A percentile compares a stretch with the other conserved stretches of the same genome.
Conservation (phyloP, 2,888 invertebrate genomes). For the Bugula neritina region DNA sequence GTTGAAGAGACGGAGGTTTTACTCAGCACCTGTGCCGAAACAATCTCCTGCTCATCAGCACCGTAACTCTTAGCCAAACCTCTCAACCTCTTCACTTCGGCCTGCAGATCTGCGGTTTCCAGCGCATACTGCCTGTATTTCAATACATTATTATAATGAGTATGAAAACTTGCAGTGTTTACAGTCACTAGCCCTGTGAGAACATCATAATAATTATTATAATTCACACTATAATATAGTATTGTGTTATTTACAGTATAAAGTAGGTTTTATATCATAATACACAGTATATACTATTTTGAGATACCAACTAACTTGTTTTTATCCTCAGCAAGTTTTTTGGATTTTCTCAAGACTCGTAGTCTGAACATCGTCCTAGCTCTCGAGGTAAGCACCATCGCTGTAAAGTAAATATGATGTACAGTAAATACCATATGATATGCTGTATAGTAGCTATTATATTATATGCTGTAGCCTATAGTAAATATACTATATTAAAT, state of each 20-base stretch:
- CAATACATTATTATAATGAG: too few species aligned
- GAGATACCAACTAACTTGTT: slow-evolving; percentile 24
- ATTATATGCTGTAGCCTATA: too few species aligned
- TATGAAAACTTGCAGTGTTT: too few species aligned
- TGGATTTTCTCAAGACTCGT: slow-evolving; percentile 18
- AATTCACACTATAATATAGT: too few species aligned
- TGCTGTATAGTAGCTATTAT: too few species aligned
- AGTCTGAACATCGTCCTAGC: slow-evolving; percentile 24
- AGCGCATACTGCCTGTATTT: not conserved
- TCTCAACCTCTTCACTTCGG: slow-evolving; percentile 11
- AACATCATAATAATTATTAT: too few species aligned
- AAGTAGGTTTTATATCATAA: too few species aligned
- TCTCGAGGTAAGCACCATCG: slow-evolving; percentile 17
- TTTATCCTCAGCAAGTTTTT: slow-evolving; percentile 14
- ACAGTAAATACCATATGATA: too few species aligned
- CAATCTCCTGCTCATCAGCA: slow-evolving; percentile 18
- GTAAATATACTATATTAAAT: too few species aligned
- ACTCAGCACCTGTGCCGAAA: slow-evolving; percentile 14
- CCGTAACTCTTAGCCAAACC: not conserved
- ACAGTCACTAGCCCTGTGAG: too few species aligned
- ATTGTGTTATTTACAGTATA: too few species aligned
- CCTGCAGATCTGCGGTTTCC: not conserved
- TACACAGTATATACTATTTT: too few species aligned
- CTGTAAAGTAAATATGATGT: slow-evolving; percentile 19
- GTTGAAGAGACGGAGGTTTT: slow-evolving; percentile 10